Conservation (phyloP, 2,797 vertebrate genomes). For the Rhincodon typus region DNA sequence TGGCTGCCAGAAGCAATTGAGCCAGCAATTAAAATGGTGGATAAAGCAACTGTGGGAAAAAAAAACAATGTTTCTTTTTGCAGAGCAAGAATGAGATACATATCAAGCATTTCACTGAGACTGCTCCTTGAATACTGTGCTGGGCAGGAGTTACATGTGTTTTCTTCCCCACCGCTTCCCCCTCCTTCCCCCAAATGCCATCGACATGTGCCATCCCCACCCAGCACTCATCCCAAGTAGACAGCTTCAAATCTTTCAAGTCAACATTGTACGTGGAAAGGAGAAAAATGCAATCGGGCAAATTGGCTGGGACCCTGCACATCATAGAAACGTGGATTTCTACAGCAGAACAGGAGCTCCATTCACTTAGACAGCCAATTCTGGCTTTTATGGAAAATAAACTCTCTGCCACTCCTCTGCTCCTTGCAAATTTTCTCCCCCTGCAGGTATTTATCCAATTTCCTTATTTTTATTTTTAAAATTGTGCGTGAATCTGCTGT, state of each 20-base stretch:
- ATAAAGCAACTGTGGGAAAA: background rate
- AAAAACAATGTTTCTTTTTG: background rate
- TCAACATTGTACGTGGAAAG: background rate
- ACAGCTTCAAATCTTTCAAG: background rate
- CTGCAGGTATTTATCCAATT: no score
- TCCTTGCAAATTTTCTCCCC: background rate
- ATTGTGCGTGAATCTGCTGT: no score
- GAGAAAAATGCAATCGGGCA: background rate
- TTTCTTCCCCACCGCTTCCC: background rate
- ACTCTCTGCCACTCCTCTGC: background rate
- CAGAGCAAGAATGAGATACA: background rate
- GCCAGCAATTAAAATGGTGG: background rate
- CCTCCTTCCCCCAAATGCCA: background rate
- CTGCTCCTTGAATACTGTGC: background rate
- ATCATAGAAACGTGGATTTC: background rate
- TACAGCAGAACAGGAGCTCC: background rate
- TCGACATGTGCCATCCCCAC: background rate
- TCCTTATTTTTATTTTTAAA: no score
- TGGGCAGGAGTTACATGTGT: background rate
- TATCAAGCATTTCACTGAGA: background rate
- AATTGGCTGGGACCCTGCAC: background rate
- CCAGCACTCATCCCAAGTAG: background rate
- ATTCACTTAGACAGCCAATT: background rate
- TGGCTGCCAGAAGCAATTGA: background rate
- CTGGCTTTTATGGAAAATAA: background rate